Conservation (phyloP, 2,797 vertebrate species). For the Tinamus major region DNA sequence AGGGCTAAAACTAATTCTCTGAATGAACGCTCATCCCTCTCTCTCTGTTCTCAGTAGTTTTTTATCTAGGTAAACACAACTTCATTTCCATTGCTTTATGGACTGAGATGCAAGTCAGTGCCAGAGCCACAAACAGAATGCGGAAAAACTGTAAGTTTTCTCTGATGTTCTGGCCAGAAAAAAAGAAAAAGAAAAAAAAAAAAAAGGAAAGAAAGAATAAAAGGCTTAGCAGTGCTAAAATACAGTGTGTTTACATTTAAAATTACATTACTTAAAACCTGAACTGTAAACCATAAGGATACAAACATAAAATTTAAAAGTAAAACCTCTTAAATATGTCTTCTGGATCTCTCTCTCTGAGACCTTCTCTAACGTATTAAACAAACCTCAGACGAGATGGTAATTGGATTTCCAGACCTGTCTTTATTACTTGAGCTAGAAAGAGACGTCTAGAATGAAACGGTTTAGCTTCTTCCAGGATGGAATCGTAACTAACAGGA, state of each 20-base stretch:
- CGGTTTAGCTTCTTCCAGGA: conserved; percentile 21
- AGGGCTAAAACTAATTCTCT: background rate
- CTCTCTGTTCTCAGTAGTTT: background rate
- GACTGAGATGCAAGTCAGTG: background rate
- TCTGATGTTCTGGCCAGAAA: background rate
- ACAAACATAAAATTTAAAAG: background rate
- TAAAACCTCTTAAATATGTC: background rate
- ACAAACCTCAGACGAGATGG: background rate
- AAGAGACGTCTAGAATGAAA: conserved; percentile 12
- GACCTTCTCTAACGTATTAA: background rate
- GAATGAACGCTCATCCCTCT: background rate
- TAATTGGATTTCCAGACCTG: conserved; percentile 56
- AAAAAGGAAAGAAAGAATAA: background rate
- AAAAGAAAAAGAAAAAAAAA: background rate
- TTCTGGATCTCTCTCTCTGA: background rate
- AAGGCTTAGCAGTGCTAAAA: background rate
- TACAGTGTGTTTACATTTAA: background rate
- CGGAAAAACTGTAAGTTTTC: background rate
- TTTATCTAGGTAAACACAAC: background rate
- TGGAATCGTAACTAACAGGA: background rate
- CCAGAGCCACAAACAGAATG: background rate
- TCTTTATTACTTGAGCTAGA: conserved; percentile 38
- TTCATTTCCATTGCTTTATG: background rate
- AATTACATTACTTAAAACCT: background rate
- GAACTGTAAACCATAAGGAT: background rate